Conservation (phyloP, 2,888 invertebrate species). For the Rhagium mordax region DNA sequence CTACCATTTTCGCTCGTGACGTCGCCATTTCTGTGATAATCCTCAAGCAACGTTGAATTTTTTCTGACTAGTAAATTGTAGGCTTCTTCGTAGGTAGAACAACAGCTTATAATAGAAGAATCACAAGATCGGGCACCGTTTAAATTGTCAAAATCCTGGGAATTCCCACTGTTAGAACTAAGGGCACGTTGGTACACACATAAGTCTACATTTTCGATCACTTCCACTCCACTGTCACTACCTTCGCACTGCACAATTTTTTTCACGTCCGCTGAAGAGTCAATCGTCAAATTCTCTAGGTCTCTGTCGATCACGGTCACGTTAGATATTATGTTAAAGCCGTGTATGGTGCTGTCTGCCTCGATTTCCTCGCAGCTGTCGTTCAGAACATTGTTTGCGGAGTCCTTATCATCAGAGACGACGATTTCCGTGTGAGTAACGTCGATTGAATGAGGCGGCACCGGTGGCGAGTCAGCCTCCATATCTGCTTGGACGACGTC, state of each 20-base stretch:
- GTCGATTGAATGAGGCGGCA: slow-evolving; percentile 37
- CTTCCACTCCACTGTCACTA: slow-evolving; percentile 88
- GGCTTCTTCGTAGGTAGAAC: slow-evolving; percentile 80
- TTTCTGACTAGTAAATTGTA: slow-evolving; percentile 70
- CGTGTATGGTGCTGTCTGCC: slow-evolving; percentile 62
- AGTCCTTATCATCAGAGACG: slow-evolving; percentile 28
- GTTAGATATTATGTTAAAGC: slow-evolving; percentile 61
- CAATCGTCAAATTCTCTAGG: slow-evolving; percentile 27
- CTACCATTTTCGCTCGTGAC: slow-evolving; percentile 82
- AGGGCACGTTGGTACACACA: slow-evolving; percentile 71
- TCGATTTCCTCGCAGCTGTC: slow-evolving; percentile 56
- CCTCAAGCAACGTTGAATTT: slow-evolving; percentile 67
- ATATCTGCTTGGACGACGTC: slow-evolving; percentile 31
- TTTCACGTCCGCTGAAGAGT: slow-evolving; percentile 37
- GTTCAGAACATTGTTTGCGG: slow-evolving; percentile 38
- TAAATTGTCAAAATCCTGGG: slow-evolving; percentile 73
- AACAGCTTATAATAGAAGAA: slow-evolving; percentile 84
- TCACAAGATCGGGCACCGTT: slow-evolving; percentile 81
- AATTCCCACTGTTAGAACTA: slow-evolving; percentile 77
- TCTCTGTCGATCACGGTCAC: slow-evolving; percentile 63
- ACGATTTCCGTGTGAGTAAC: slow-evolving; percentile 31
- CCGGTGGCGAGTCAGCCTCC: slow-evolving; percentile 51
- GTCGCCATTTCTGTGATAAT: slow-evolving; percentile 69
- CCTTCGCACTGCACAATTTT: slow-evolving; percentile 73
- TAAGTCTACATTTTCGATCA: slow-evolving; percentile 71